These are phyloP conservation scores for Bombylius major DNA, from an alignment of 2,888 invertebrate species.

Conservation along the genomic window DNA sequence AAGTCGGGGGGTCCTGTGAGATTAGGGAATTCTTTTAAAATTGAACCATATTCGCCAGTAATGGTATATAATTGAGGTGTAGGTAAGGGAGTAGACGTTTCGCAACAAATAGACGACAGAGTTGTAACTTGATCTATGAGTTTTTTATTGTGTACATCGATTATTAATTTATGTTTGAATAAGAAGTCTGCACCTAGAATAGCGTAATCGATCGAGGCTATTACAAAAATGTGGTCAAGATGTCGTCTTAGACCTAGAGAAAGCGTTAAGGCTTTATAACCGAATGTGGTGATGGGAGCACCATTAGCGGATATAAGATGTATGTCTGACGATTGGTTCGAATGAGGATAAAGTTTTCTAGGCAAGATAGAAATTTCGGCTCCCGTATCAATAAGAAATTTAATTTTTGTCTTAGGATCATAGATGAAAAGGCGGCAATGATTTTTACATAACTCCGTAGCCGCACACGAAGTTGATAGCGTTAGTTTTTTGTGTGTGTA, in stretches of 20 bases:
- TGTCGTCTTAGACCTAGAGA: neutral
- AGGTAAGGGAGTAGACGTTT: neutral
- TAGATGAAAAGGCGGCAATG: no score
- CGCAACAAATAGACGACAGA: neutral
- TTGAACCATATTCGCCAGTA: neutral
- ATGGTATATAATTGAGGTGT: neutral
- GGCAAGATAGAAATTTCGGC: no score
- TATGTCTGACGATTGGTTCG: neutral
- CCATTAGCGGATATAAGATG: neutral
- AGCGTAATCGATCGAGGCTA: neutral
- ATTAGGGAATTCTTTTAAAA: neutral
- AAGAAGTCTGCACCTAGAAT: conserved; percentile 1
- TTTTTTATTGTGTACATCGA: no score
- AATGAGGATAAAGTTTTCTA: no score
- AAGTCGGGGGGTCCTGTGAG: neutral
- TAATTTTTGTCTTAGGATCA: no score
- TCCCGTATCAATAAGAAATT: no score
- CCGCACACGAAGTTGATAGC: neutral
- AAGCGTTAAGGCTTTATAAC: neutral
- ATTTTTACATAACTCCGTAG: neutral
- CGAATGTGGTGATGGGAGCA: neutral
- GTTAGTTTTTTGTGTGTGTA: neutral
- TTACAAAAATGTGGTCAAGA: neutral
- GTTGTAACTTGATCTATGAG: neutral
- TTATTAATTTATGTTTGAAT: neutral